A percentile compares a stretch with the other conserved stretches of the same genome.
These are phyloP conservation scores for Drosophila chauvacae DNA, from an alignment of 1,140 invertebrate species.

Conservation along the genomic window DNA sequence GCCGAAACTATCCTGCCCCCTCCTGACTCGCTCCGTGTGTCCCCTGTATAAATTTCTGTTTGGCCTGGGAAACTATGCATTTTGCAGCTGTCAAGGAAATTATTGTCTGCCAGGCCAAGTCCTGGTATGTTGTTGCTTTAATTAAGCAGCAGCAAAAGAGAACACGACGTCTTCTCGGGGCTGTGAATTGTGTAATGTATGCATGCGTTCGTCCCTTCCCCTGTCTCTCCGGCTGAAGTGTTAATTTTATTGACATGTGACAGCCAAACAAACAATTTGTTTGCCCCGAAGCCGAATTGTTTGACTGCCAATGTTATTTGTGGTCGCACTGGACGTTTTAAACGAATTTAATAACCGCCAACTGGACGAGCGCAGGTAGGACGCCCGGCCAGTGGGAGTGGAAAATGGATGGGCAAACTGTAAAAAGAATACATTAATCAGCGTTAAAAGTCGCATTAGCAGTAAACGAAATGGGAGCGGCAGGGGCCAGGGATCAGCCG, in stretches of 20 bases:
- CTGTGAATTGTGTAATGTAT: conserved; percentile 35
- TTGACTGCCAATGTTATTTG: conserved; percentile 50
- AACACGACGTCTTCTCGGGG: conserved; percentile 23
- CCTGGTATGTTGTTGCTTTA: conserved; percentile 65
- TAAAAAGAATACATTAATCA: conserved; percentile 74
- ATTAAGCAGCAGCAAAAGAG: conserved; percentile 63
- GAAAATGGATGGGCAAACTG: conserved; percentile 45
- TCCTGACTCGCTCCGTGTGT: background rate
- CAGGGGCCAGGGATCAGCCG: background rate
- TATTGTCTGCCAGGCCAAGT: conserved; percentile 53
- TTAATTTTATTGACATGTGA: conserved; percentile 83
- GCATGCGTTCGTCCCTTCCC: background rate
- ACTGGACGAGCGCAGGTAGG: conserved; percentile 42
- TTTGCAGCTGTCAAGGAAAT: conserved; percentile 77
- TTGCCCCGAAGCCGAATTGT: conserved; percentile 63
- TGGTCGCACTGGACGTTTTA: conserved; percentile 68
- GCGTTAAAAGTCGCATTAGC: conserved; percentile 83
- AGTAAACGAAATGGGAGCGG: conserved; percentile 70
- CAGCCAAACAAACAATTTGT: conserved; percentile 69
- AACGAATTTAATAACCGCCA: conserved; percentile 61
- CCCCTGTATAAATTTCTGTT: conserved; percentile 74
- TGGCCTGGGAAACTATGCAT: conserved; percentile 70
- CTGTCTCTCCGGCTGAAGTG: conserved; percentile 59
- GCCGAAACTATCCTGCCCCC: conserved; percentile 29
- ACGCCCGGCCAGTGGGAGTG: conserved; percentile 12